phyloP scores from a whole-genome alignment of 30 jellyfish, hydroid and myxozoan species.

The Aurelia aurita region DNA sequence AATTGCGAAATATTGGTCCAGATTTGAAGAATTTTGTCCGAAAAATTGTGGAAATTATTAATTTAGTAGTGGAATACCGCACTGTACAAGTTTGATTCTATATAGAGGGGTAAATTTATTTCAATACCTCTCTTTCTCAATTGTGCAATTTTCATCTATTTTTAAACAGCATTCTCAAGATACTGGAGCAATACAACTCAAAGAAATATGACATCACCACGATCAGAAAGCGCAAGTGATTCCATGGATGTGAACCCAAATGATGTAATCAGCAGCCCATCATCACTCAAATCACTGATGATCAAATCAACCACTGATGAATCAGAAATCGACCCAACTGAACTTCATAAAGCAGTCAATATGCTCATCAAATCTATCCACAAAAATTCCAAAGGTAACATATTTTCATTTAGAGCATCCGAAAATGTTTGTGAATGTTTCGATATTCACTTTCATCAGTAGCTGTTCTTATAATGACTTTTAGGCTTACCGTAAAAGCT shows the following conservation, averaged over 20 bases:
- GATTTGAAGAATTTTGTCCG: no score
- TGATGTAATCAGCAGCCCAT: slow-evolving; percentile 21
- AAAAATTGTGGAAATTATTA: no score
- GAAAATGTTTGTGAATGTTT: no score
- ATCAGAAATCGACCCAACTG: slow-evolving; percentile 69
- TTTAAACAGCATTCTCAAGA: slow-evolving; percentile 48
- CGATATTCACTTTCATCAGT: no score
- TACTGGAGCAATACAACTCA: slow-evolving; percentile 41
- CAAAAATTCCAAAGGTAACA: slow-evolving; percentile 58
- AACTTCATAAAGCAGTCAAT: slow-evolving; percentile 75
- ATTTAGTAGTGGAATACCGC: no score
- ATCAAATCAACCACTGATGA: slow-evolving; percentile 20
- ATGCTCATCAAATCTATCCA: slow-evolving; percentile 76
- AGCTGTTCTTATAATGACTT: no score
- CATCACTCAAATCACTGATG: slow-evolving; percentile 21
- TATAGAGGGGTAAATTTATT: no score
- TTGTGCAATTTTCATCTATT: neutral
- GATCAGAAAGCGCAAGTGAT: neutral
- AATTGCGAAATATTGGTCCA: no score
- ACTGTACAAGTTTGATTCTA: no score
- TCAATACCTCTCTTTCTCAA: no score
- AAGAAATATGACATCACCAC: slow-evolving; percentile 5
- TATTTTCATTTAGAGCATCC: no score
- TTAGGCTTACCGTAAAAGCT: no score
- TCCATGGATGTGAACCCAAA: neutral